phyloP scores from a whole-genome alignment of 2,113 vertebrate genomes.

The Myotis brandtii region DNA sequence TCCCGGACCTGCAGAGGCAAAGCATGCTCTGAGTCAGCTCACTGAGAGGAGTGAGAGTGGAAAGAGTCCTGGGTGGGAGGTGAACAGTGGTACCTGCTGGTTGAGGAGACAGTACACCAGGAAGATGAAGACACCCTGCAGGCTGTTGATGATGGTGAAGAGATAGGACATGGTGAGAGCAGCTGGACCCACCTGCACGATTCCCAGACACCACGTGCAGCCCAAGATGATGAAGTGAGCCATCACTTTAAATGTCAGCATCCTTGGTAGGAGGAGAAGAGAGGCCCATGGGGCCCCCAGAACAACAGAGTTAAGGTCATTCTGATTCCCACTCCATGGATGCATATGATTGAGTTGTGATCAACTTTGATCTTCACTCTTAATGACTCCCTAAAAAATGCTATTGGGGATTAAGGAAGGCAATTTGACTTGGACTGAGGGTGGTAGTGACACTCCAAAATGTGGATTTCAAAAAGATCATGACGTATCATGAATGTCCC shows the following conservation, averaged over 20 bases:
- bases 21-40: background rate
- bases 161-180: background rate
- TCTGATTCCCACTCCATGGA: background rate
- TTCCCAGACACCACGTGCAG: conserved; percentile 73
- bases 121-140: no score
- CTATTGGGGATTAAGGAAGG: background rate
- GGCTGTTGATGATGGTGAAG: conserved; percentile 73
- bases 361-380: background rate
- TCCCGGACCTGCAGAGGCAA: background rate
- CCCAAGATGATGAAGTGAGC: conserved; percentile 75
- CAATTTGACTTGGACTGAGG: background rate
- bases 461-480: background rate
- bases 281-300: background rate
- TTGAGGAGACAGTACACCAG: no score
- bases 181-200: conserved; percentile 49
- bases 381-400: background rate
- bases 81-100: conserved; percentile 50
- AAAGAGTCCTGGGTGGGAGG: no score
- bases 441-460: background rate
- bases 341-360: background rate
- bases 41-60: no score
- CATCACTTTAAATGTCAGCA: conserved; percentile 71
- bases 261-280: conserved; percentile 17
- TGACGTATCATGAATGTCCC: background rate
- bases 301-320: no score